phyloP scores from a whole-genome alignment of 2,113 vertebrate genomes.

The Phalacrocorax brasilianus region DNA sequence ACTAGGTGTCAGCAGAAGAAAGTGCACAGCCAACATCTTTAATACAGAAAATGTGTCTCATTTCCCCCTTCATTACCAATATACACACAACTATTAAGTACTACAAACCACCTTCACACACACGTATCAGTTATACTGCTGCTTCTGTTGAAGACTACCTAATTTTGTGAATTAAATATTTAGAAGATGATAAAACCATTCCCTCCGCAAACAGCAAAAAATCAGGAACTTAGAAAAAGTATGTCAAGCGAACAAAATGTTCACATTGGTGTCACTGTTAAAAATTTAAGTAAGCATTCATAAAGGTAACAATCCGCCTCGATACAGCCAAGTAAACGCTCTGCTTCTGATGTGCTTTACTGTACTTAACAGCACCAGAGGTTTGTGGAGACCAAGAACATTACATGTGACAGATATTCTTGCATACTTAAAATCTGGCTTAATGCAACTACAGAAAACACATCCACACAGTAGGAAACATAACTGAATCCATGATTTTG shows the following conservation, averaged over 20 bases:
- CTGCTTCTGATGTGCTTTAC: neutral
- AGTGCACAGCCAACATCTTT: slow-evolving; percentile 20
- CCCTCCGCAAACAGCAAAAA: neutral
- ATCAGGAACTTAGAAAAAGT: neutral
- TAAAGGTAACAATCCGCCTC: neutral
- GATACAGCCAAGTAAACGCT: neutral
- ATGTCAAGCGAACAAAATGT: neutral
- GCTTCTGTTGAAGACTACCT: neutral
- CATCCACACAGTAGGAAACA: rapidly evolving
- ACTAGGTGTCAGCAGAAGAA: slow-evolving; percentile 78
- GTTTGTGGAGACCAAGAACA: neutral
- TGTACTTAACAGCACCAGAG: neutral
- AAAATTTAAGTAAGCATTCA: neutral
- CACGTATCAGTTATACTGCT: too few relatives aligned
- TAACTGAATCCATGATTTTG: neutral
- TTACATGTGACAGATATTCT: neutral
- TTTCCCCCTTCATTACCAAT: neutral
- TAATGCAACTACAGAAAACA: neutral
- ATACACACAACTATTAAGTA: neutral
- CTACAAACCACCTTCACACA: neutral
- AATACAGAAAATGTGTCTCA: rapidly evolving
- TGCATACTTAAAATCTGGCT: neutral
- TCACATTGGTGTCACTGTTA: neutral
- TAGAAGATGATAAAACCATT: neutral
- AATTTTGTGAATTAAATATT: neutral